Evolutionary conservation across 30 jellyfish, hydroid and myxozoan species (phyloP).

Genomic region (Pelagia noctiluca): DNA sequence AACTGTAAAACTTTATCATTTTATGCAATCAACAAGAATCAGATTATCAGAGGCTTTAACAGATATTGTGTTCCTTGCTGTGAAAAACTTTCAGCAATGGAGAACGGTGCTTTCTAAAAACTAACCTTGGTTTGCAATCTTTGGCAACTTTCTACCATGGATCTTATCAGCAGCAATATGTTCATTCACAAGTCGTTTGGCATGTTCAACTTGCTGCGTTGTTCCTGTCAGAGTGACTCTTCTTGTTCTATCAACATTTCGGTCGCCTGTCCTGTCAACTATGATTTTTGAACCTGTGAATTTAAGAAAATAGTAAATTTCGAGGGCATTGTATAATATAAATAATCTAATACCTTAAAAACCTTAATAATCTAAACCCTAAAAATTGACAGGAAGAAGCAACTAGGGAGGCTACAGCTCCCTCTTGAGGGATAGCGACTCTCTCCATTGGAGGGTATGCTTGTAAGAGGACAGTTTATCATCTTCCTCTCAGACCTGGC

Average conservation of each 20-base stretch:
- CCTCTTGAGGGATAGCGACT: too few species aligned
- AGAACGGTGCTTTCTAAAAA: background rate
- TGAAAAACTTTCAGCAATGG: background rate
- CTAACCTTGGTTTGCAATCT: background rate
- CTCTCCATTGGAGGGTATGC: too few species aligned
- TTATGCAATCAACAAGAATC: too few species aligned
- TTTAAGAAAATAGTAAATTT: background rate
- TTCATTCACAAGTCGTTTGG: constrained; percentile 77
- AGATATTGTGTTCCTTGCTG: too few species aligned
- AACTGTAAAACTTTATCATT: too few species aligned
- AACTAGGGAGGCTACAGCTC: too few species aligned
- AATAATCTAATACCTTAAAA: too few species aligned
- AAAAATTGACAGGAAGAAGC: too few species aligned
- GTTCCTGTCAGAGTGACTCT: constrained; percentile 69
- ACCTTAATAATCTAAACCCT: too few species aligned
- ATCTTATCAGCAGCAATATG: constrained; percentile 50
- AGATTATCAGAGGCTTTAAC: too few species aligned
- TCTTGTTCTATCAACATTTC: constrained; percentile 25
- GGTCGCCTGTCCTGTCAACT: constrained; percentile 48
- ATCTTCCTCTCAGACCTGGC: too few species aligned
- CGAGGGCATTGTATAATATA: background rate
- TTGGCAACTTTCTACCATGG: background rate
- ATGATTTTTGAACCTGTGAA: constrained; percentile 80
- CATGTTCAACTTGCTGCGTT: constrained; percentile 72
- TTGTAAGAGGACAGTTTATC: too few species aligned